phyloP scores from a whole-genome alignment of 2,797 vertebrate species.

The Bovichtus diacanthus region DNA sequence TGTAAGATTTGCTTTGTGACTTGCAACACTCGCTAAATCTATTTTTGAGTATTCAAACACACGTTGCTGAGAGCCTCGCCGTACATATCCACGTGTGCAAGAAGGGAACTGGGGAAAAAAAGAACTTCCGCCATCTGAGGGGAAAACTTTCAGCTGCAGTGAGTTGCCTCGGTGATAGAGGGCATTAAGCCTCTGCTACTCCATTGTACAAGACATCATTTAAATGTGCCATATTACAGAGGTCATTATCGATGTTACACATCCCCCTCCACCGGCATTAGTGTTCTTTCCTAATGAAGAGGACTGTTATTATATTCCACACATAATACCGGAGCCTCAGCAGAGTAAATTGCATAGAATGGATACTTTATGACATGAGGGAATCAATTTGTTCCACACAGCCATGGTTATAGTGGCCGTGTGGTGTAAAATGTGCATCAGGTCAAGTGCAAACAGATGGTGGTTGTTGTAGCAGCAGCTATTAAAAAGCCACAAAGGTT shows the following conservation, averaged over 20 bases:
- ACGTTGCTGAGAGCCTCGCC: not conserved
- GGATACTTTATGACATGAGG: constrained; percentile 56
- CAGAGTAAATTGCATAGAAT: constrained; percentile 48
- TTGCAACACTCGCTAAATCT: constrained; percentile 35
- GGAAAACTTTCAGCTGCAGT: constrained; percentile 25
- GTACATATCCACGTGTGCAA: not conserved
- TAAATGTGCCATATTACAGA: constrained; percentile 55
- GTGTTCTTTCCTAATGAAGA: constrained; percentile 60
- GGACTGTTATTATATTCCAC: constrained; percentile 57
- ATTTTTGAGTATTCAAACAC: constrained; percentile 21
- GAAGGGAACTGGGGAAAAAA: constrained; percentile 5
- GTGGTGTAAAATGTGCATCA: constrained; percentile 49
- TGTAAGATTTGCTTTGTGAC: constrained; percentile 47
- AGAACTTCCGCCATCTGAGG: not conserved
- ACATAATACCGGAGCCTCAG: constrained; percentile 29
- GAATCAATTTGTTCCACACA: constrained; percentile 59
- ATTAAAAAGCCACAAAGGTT: constrained; percentile 73
- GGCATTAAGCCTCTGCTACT: constrained; percentile 39
- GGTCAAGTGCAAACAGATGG: constrained; percentile 75
- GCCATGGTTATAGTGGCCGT: constrained; percentile 32
- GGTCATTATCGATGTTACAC: constrained; percentile 68
- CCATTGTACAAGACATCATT: constrained; percentile 44
- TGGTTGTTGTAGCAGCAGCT: constrained; percentile 53
- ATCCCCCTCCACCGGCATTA: constrained; percentile 46
- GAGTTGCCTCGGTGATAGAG: constrained; percentile 17